Base-by-base conservation (phyloP, 2,113 vertebrate species). In the Alosa alosa region DNA sequence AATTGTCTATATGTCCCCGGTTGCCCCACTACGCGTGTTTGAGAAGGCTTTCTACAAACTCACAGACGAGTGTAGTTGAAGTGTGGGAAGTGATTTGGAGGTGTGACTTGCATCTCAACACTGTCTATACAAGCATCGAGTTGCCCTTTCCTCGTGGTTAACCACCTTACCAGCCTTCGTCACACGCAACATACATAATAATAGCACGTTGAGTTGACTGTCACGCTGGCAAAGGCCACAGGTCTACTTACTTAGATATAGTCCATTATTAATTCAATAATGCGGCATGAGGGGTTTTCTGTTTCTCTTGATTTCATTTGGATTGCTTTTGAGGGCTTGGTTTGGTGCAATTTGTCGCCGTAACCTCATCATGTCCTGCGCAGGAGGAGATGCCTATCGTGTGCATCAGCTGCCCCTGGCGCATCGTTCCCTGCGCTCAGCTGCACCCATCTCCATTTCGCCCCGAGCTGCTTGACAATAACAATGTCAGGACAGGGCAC, bases 361-460 rank as follows among this genome's bases (percentile, higher is more conserved):
- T 64, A 64, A 64, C 60, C 60, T 4, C 60, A 64, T 64, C 60
- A 64, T n/a, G 22, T 64, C n/a, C 22, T 64, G 60, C 60, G 60
- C 60, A 64, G 60, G 60, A 64, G 60, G 60, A 64, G 60, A 64
- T 64, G 60, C 5, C 60, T 64, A 64, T 64, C 60, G 20, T 9
- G 57, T 64, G 47, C 11, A n/a, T 64, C 60, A n/a, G n/a, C 20
- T n/a, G 60, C 60, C 60, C n/a, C 22, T 64, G 60, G 22, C 22
- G 60, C 60, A 25, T 64, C 60, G 60, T n/a, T n/a, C 22, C 22
- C 60, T 64, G 9, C 9, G 47, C 8, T 6, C 47, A 49, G 47
- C 41, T 44, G 4, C 41, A 89, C 90, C 91, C 89, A 85, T 89
- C 92, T 93, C 91, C 88, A 87, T 93, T 92, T 91, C 91, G 91